These are phyloP conservation scores for Progne subis DNA, from an alignment of 2,113 vertebrate genomes.

Conservation along the genomic window DNA sequence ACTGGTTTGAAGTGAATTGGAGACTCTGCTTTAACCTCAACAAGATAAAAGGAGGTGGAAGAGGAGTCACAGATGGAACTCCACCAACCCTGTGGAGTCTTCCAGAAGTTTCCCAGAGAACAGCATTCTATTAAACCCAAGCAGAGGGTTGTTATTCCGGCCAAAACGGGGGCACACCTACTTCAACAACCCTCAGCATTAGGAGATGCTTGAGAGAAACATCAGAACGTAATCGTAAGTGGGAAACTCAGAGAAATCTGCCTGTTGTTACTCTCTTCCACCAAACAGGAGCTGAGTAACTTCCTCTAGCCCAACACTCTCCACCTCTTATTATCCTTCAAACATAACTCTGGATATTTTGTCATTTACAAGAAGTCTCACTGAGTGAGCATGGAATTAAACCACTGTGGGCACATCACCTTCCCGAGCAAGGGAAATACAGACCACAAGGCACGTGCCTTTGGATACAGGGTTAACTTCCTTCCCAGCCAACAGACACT, in stretches of 20 bases:
- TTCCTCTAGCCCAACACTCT: not conserved
- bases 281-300: not conserved
- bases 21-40: not conserved
- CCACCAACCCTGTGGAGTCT: not conserved
- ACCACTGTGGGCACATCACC: not conserved
- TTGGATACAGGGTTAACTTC: not conserved
- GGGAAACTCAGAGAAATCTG: not conserved
- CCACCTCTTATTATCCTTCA: not conserved
- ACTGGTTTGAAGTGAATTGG: not conserved
- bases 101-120: not conserved
- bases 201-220: not conserved
- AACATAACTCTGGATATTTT: not conserved
- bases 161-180: rapidly evolving
- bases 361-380: not conserved
- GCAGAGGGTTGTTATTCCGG: not conserved
- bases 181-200: not conserved
- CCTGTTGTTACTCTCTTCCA: not conserved
- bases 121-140: not conserved
- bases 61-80: not conserved
- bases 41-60: not conserved
- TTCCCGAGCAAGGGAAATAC: not conserved
- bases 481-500: not conserved
- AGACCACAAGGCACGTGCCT: not conserved
- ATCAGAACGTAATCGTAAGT: rapidly evolving
- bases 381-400: not conserved